Conservation (phyloP, 1,140 invertebrate species). For the Nephila pilipes region DNA sequence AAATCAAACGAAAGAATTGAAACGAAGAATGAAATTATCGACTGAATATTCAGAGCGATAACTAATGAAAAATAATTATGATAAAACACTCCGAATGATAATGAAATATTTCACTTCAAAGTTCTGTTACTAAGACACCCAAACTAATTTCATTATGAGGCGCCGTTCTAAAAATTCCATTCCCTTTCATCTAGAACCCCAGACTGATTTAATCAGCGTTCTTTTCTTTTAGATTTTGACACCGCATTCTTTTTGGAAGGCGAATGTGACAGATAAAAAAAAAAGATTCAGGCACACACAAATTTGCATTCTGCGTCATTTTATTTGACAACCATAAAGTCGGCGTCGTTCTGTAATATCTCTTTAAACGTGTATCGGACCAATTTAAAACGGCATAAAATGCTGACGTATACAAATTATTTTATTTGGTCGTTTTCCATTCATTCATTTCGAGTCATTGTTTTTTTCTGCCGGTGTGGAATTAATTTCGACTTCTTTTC, state of each 20-base stretch:
- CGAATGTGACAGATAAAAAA: constrained; percentile 53
- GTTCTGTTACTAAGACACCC: constrained; percentile 20
- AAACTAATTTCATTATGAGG: constrained; percentile 41
- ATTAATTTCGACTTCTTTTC: background rate
- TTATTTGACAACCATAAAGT: constrained; percentile 50
- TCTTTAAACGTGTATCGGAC: background rate
- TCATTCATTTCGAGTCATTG: background rate
- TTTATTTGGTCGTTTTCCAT: background rate
- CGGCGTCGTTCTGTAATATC: background rate
- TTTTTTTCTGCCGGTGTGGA: background rate
- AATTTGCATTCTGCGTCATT: constrained; percentile 46
- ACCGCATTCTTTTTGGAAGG: background rate
- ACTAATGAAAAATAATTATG: constrained; percentile 36
- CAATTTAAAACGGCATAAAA: constrained; percentile 43
- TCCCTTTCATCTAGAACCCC: constrained; percentile 27
- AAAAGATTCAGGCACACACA: constrained; percentile 12
- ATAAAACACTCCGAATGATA: background rate
- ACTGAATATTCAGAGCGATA: background rate
- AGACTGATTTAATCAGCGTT: constrained; percentile 52
- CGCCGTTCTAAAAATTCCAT: background rate
- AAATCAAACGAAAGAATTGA: background rate
- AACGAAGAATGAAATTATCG: background rate
- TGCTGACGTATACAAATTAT: constrained; percentile 42
- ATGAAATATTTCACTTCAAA: constrained; percentile 31
- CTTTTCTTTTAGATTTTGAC: constrained; percentile 32